Percentiles rank a stretch among this genome's conserved stretches.
Evolutionary conservation across 1,140 invertebrate species (phyloP).

Genomic region (Venturia canescens): DNA sequence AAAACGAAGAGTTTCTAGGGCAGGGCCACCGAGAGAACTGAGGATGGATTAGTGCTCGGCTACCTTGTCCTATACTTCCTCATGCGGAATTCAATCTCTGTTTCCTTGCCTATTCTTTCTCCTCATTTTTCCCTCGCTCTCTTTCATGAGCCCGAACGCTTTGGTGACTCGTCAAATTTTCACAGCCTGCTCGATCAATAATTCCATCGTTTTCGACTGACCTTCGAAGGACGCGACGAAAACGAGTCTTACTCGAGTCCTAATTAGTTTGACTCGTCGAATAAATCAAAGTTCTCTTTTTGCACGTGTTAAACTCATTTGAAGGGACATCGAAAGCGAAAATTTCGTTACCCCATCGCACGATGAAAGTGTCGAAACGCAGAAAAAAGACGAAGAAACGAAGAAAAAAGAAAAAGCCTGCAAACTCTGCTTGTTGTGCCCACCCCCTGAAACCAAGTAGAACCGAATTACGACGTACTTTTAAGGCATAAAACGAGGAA

Average conservation of each 20-base stretch:
- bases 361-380: no score
- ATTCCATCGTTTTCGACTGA: background rate
- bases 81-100: conserved; percentile 39
- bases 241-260: no score
- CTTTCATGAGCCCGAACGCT: background rate
- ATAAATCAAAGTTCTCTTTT: no score
- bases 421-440: background rate
- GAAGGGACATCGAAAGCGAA: no score
- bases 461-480: background rate
- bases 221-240: background rate
- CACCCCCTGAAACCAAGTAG: no score
- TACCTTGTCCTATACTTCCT: conserved; percentile 44
- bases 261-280: no score
- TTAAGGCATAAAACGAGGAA: background rate
- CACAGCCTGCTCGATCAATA: background rate
- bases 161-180: background rate
- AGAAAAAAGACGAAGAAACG: background rate
- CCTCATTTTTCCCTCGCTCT: background rate
- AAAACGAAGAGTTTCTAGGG: conserved; percentile 52
- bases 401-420: background rate
- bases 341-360: no score
- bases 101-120: background rate
- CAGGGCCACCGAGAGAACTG: conserved; percentile 45
- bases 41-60: conserved; percentile 37
- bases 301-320: no score